These are phyloP conservation scores for Theocolax elegans DNA, from an alignment of 1,140 invertebrate genomes.

Conservation along the genomic window DNA sequence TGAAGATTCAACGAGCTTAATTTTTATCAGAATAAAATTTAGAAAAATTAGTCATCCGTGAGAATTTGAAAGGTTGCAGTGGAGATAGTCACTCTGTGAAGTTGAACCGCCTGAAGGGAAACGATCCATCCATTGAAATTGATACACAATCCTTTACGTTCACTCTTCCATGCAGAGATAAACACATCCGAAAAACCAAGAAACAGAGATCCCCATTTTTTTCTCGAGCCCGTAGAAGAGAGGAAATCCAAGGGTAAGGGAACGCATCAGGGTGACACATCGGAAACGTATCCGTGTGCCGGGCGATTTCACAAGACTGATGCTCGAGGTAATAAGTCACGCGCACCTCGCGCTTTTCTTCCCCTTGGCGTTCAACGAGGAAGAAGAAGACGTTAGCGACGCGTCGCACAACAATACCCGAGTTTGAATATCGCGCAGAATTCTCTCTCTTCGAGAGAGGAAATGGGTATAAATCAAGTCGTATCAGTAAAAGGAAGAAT, in stretches of 20 bases:
- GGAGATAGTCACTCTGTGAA: too few species aligned
- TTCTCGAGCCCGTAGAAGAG: too few species aligned
- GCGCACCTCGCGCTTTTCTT: not conserved
- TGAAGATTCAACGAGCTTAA: too few species aligned
- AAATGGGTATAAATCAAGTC: conserved; percentile 21
- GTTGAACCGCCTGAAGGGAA: too few species aligned
- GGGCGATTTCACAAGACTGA: conserved; percentile 32
- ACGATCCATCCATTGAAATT: not conserved
- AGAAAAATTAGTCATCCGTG: too few species aligned
- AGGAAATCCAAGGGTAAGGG: not conserved
- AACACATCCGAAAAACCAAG: not conserved
- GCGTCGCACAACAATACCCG: not conserved
- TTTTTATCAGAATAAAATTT: too few species aligned
- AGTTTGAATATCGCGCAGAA: too few species aligned
- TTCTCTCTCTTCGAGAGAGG: not conserved
- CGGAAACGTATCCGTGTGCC: conserved; percentile 13
- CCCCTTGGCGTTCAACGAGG: not conserved
- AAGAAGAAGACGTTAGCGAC: not conserved
- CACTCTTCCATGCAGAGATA: not conserved
- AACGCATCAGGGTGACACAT: not conserved
- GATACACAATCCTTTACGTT: not conserved
- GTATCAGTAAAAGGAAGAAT: conserved; percentile 16
- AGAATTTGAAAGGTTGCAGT: too few species aligned
- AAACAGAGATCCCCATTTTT: conserved; percentile 4
- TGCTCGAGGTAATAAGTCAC: conserved; percentile 11